Conservation (phyloP, 1,140 invertebrate genomes). For the Zaprionus vittiger region DNA sequence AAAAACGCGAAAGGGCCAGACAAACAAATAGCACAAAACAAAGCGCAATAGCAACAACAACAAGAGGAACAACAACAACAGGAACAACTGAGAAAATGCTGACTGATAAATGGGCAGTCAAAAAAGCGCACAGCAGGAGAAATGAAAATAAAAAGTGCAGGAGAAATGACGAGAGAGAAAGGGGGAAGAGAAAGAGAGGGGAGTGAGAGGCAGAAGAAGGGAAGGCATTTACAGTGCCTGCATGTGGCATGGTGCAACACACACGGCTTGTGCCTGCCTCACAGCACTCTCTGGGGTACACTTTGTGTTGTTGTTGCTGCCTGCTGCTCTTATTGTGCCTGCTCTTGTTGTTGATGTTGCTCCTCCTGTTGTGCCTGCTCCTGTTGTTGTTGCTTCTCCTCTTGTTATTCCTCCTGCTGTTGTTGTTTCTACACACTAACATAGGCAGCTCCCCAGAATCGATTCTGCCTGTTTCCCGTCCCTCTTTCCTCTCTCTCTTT, state of each 20-base stretch:
- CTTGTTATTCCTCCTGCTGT: conserved; percentile 59
- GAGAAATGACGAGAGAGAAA: neutral
- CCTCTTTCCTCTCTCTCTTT: neutral
- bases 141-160: conserved; percentile 21
- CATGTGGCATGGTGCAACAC: neutral
- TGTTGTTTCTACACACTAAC: conserved; percentile 38
- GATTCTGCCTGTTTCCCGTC: conserved; percentile 14
- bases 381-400: conserved; percentile 43
- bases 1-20: conserved; percentile 45
- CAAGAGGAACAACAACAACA: conserved; percentile 20
- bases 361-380: conserved; percentile 12
- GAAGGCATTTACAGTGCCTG: neutral
- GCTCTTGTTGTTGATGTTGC: neutral
- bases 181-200: neutral
- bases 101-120: conserved; percentile 72
- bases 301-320: conserved; percentile 44
- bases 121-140: conserved; percentile 31
- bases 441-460: conserved; percentile 20
- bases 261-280: conserved; percentile 12
- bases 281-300: conserved; percentile 60
- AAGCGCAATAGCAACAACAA: conserved; percentile 12
- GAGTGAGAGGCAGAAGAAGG: neutral
- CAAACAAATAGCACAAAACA: conserved; percentile 47
- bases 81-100: conserved; percentile 25
- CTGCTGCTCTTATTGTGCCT: neutral